A percentile compares a stretch with the other conserved stretches of the same genome.
Conservation (phyloP, 2,888 invertebrate genomes). For the Tenthredo mesomela region DNA sequence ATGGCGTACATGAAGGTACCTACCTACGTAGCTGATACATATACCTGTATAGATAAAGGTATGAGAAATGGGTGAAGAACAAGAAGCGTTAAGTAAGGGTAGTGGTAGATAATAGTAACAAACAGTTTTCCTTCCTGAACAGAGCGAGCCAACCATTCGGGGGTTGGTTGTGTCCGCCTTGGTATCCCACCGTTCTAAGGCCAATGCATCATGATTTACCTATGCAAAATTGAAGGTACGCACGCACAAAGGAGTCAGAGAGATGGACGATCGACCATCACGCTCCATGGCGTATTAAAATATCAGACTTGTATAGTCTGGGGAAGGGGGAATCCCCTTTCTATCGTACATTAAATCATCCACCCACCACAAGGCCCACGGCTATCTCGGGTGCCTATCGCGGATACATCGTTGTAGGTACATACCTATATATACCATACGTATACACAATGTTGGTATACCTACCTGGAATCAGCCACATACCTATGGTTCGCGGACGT, state of each 20-base stretch:
- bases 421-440: neutral
- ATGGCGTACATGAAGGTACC: neutral
- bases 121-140: constrained; percentile 78
- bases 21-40: too few relatives aligned
- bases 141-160: constrained; percentile 64
- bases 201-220: constrained; percentile 74
- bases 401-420: constrained; percentile 25
- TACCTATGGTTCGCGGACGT: neutral
- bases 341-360: constrained; percentile 74
- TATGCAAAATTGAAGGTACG: constrained; percentile 76
- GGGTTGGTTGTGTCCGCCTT: constrained; percentile 53
- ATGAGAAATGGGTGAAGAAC: constrained; percentile 16
- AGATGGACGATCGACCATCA: constrained; percentile 77
- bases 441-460: neutral
- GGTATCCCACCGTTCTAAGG: constrained; percentile 34
- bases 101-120: constrained; percentile 75
- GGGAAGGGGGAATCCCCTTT: constrained; percentile 34
- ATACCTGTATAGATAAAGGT: neutral
- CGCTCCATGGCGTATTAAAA: constrained; percentile 76
- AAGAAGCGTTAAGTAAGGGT: constrained; percentile 21
- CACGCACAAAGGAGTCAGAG: constrained; percentile 69
- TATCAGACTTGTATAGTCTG: constrained; percentile 65
- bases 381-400: constrained; percentile 72
- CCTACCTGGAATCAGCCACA: neutral
- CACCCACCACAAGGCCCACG: constrained; percentile 65